Conservation (phyloP, 2,797 vertebrate genomes). For the Eulemur albifrons region DNA sequence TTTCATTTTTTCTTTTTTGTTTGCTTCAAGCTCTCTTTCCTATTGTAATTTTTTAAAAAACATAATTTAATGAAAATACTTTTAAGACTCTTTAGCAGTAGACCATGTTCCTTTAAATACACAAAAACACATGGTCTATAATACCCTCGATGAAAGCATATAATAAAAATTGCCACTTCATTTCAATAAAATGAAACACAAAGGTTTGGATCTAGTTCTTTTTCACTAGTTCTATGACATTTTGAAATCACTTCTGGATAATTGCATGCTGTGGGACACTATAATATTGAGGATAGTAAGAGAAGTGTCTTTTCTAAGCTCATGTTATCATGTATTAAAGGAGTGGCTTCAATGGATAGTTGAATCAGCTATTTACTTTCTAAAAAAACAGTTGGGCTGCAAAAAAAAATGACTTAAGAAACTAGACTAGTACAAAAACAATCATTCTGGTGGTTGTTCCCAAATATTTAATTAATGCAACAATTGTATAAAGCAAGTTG, state of each 20-base stretch:
- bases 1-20: slow-evolving; percentile 94
- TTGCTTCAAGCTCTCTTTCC: slow-evolving; percentile 95
- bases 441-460: neutral
- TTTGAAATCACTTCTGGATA: neutral
- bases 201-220: neutral
- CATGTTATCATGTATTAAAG: neutral
- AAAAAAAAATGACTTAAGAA: neutral
- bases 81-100: slow-evolving; percentile 34
- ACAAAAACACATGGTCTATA: slow-evolving; percentile 25
- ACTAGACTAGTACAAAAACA: neutral
- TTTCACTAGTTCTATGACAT: neutral
- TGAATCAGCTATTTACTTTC: neutral
- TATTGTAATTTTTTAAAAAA: slow-evolving; percentile 74
- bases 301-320: neutral
- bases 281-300: neutral
- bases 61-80: slow-evolving; percentile 42
- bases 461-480: slow-evolving; percentile 10
- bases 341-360: neutral
- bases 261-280: neutral
- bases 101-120: slow-evolving; percentile 13
- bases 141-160: slow-evolving; percentile 24
- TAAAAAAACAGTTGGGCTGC: neutral
- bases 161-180: slow-evolving; percentile 36
- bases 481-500: slow-evolving; percentile 22
- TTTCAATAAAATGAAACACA: neutral